phyloP scores from a whole-genome alignment of 2,113 vertebrate genomes.

The Megaleporinus macrocephalus region DNA sequence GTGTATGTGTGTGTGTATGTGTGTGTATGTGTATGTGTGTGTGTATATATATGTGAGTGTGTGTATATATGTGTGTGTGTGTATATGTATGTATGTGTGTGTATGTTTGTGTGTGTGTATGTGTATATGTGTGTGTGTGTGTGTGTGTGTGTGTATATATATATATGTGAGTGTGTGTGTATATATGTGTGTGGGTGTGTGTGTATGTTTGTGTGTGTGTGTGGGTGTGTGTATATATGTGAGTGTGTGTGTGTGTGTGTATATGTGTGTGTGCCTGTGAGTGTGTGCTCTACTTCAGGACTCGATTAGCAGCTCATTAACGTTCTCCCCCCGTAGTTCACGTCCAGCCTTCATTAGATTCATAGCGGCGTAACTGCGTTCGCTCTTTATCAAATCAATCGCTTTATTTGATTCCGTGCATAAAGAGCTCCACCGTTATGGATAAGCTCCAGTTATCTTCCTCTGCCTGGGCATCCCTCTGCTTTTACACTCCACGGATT shows the following conservation, averaged over 20 bases:
- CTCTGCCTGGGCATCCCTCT: conserved; percentile 18
- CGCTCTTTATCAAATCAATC: conserved; percentile 31
- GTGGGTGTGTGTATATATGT: no score
- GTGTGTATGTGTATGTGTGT: no score
- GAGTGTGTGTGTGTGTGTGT: neutral
- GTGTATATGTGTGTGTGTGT: no score
- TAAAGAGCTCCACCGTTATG: conserved; percentile 18
- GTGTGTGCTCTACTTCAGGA: neutral
- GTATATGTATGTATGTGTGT: no score
- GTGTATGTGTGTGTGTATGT: no score
- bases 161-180: no score
- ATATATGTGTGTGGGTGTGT: no score
- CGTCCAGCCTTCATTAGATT: conserved; percentile 12
- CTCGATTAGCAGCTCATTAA: conserved; percentile 30
- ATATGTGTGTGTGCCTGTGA: neutral
- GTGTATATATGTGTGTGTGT: no score
- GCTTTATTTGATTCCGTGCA: neutral
- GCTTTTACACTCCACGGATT: conserved; percentile 49
- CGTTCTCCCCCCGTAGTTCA: conserved; percentile 3
- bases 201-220: no score
- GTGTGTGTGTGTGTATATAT: no score
- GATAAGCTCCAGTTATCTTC: conserved; percentile 31
- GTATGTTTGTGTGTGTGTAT: no score
- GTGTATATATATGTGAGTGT: no score
- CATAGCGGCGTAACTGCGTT: conserved; percentile 11